phyloP scores from a whole-genome alignment of 2,888 invertebrate genomes.

The Orthosia gothica region DNA sequence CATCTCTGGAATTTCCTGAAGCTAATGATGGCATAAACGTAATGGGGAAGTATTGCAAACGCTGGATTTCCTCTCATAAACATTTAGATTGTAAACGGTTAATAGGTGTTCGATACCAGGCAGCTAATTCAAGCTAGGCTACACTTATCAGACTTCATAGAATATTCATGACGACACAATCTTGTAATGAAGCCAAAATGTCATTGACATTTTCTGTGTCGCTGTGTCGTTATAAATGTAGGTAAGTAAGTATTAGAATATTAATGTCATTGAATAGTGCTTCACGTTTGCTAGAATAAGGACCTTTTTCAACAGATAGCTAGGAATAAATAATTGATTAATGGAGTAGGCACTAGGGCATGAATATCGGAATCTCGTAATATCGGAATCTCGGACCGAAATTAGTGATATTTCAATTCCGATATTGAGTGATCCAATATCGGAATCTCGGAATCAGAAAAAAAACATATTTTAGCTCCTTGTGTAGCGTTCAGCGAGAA shows the following conservation, averaged over 20 bases:
- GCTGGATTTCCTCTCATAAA: conserved; percentile 5
- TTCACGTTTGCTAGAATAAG: neutral
- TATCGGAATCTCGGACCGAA: too few relatives aligned
- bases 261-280: neutral
- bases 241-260: neutral
- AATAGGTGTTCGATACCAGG: neutral
- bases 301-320: too few relatives aligned
- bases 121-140: conserved; percentile 22
- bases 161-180: conserved; percentile 1
- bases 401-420: too few relatives aligned
- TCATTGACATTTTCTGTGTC: neutral
- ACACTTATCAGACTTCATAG: conserved; percentile 25
- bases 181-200: conserved; percentile 15
- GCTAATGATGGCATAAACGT: conserved; percentile 9
- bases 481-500: too few relatives aligned
- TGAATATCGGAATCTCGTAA: too few relatives aligned
- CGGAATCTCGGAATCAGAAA: too few relatives aligned
- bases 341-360: too few relatives aligned
- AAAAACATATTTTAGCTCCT: too few relatives aligned
- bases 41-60: neutral
- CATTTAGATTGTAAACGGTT: neutral
- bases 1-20: conserved; percentile 21
- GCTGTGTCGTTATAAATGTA: neutral
- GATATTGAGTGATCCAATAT: too few relatives aligned
- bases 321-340: too few relatives aligned